Conservation (phyloP, 1,140 invertebrate species). For the Conus betulinus region DNA sequence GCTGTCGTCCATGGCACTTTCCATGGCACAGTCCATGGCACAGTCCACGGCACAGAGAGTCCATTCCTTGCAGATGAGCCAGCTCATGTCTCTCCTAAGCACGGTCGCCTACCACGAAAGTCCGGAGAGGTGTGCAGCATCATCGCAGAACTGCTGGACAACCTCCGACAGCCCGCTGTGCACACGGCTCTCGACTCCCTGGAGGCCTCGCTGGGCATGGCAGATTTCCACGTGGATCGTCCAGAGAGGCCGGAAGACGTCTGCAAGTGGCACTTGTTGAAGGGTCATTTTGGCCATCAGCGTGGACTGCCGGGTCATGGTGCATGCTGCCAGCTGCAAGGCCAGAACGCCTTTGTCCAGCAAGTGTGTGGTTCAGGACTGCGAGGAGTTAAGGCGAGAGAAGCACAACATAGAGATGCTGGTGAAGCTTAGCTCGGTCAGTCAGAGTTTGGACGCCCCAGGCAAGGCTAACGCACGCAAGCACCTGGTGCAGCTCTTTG, state of each 20-base stretch:
- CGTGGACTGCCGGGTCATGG: not conserved
- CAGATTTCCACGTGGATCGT: constrained; percentile 20
- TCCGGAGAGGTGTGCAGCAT: not conserved
- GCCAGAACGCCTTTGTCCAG: not conserved
- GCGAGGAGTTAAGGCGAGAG: not conserved
- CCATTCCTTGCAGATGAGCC: not conserved
- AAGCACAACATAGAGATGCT: constrained; percentile 19
- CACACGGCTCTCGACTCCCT: not conserved
- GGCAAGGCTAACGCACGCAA: not conserved
- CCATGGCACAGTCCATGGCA: not conserved
- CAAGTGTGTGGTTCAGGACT: not conserved
- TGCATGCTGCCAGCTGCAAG: not conserved
- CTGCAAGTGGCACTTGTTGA: constrained; percentile 16
- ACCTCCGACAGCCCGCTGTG: not conserved
- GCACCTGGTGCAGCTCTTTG: constrained; percentile 8
- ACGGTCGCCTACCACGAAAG: constrained; percentile 25
- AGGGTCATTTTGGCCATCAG: constrained; percentile 8
- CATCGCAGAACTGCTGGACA: not conserved
- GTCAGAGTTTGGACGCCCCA: too few relatives aligned
- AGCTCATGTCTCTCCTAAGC: not conserved
- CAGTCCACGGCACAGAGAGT: too few relatives aligned
- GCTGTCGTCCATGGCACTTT: not conserved
- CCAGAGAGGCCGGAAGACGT: not conserved
- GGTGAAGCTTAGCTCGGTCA: not conserved
- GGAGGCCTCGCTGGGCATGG: not conserved